Percentiles rank a stretch among this genome's conserved stretches.
These are phyloP conservation scores for Solen grandis DNA, from an alignment of 1,140 invertebrate genomes.

Conservation along the genomic window DNA sequence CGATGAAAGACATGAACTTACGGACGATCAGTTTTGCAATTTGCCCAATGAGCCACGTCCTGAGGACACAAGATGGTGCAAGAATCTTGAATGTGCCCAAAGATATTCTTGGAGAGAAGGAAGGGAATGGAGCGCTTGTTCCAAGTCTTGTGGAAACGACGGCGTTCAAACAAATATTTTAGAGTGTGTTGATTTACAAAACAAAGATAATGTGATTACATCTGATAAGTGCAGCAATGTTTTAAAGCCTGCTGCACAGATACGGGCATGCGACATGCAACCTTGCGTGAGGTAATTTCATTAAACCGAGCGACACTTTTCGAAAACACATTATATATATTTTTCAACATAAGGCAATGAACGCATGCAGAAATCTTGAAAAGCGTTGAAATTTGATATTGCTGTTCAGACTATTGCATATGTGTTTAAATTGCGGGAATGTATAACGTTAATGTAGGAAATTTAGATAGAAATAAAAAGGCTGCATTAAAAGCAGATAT, in stretches of 20 bases:
- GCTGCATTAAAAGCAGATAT: no score
- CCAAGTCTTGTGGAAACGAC: constrained; percentile 13
- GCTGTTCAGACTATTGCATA: no score
- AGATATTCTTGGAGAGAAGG: constrained; percentile 1
- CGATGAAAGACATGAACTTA: not conserved
- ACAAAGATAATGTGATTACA: not conserved
- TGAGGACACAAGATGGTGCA: not conserved
- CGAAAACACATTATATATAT: not conserved
- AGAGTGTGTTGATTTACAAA: constrained; percentile 5
- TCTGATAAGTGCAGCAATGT: not conserved
- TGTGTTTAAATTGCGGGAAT: not conserved
- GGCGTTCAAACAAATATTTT: not conserved
- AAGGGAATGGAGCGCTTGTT: constrained; percentile 33
- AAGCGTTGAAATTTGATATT: not conserved
- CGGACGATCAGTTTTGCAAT: not conserved
- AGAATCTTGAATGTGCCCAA: constrained; percentile 2
- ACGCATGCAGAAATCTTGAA: not conserved
- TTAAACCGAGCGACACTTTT: not conserved
- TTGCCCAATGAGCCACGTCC: no score
- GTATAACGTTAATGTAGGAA: not conserved
- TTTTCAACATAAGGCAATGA: not conserved
- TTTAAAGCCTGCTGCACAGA: not conserved
- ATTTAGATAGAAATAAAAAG: not conserved
- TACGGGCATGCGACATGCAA: not conserved
- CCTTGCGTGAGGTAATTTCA: constrained; percentile 16